Percentiles rank a stretch among this genome's conserved stretches.
phyloP scores from a whole-genome alignment of 1,140 invertebrate species.

The Ceratosolen fusciceps region DNA sequence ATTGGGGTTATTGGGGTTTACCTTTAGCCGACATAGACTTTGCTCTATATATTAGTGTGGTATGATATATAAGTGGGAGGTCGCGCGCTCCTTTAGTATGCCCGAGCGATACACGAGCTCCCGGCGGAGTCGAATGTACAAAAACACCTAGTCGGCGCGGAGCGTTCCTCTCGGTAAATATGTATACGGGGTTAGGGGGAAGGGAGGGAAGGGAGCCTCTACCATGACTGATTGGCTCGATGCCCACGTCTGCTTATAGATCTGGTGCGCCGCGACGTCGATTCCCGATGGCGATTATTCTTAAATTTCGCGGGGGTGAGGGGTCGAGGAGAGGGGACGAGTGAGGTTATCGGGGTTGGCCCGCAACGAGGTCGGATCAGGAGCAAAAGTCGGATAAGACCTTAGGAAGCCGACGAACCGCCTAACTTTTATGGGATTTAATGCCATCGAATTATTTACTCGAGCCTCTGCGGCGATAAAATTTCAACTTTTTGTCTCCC shows the following conservation, averaged over 20 bases:
- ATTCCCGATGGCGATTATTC: background rate
- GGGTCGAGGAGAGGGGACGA: background rate
- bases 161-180: constrained; percentile 2
- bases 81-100: too few relatives aligned
- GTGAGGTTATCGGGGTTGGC: too few relatives aligned
- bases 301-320: too few relatives aligned
- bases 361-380: too few relatives aligned
- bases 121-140: too few relatives aligned
- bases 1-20: too few relatives aligned
- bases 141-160: background rate
- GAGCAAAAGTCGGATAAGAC: too few relatives aligned
- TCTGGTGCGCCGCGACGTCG: background rate
- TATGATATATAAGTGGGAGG: too few relatives aligned
- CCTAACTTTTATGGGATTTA: constrained; percentile 31
- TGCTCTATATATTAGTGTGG: too few relatives aligned
- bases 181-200: constrained; percentile 52
- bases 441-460: constrained; percentile 39
- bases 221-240: constrained; percentile 66
- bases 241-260: constrained; percentile 67
- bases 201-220: constrained; percentile 62
- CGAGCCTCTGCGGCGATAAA: background rate
- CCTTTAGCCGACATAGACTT: too few relatives aligned
- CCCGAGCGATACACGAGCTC: too few relatives aligned
- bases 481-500: constrained; percentile 22
- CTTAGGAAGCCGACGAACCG: background rate